These are phyloP conservation scores for Halichoeres trimaculatus DNA, from an alignment of 2,113 vertebrate species.

Conservation along the genomic window DNA sequence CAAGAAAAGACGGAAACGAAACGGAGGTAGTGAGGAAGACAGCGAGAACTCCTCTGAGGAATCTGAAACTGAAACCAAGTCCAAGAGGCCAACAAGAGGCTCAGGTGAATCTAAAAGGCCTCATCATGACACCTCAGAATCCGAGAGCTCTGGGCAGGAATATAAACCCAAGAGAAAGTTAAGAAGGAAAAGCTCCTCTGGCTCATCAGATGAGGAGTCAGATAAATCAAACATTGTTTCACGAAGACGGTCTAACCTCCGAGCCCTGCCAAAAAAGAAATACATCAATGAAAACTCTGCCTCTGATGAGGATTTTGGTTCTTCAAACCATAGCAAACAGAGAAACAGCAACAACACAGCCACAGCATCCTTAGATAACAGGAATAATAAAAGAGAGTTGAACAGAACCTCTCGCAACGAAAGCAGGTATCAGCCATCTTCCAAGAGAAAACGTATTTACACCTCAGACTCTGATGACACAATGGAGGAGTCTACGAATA, in stretches of 20 bases:
- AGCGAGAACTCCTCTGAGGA: constrained; percentile 62
- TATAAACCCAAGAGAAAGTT: constrained; percentile 60
- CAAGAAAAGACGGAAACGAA: constrained; percentile 57
- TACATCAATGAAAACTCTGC: constrained; percentile 76
- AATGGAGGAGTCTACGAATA: constrained; percentile 31
- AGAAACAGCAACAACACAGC: constrained; percentile 55
- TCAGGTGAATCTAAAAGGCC: constrained; percentile 61
- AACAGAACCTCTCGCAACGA: constrained; percentile 38
- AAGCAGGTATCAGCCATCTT: constrained; percentile 55
- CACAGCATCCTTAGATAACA: constrained; percentile 5
- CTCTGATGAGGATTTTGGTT: constrained; percentile 77
- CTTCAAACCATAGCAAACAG: constrained; percentile 31
- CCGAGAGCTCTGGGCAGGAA: constrained; percentile 65
- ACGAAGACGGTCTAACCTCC: constrained; percentile 57
- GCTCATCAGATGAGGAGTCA: constrained; percentile 72
- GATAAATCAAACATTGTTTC: constrained; percentile 52
- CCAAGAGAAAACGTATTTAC: constrained; percentile 77
- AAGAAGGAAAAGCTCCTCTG: constrained; percentile 69
- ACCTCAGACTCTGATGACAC: constrained; percentile 80
- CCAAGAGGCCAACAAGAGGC: constrained; percentile 44
- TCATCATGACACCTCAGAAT: constrained; percentile 29
- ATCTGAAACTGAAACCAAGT: constrained; percentile 30
- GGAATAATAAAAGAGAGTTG: constrained; percentile 21
- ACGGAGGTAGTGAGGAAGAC: constrained; percentile 21
- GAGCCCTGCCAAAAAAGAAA: constrained; percentile 80